Percentiles rank a stretch among this genome's conserved stretches.
These are phyloP conservation scores for Dipodomys merriami DNA, from an alignment of 2,113 vertebrate species.

Conservation along the genomic window DNA sequence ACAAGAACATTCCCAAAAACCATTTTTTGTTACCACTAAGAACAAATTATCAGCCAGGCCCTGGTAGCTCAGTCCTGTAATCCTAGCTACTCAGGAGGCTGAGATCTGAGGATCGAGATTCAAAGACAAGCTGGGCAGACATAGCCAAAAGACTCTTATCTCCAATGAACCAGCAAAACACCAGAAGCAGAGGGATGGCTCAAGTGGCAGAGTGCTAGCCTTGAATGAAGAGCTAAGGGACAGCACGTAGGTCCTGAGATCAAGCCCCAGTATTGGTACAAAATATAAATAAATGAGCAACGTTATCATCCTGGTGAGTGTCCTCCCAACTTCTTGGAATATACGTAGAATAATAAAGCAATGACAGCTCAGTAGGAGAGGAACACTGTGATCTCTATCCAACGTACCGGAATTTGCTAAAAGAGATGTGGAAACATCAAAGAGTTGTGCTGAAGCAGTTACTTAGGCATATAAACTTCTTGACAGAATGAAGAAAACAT, in stretches of 20 bases:
- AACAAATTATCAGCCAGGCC: background rate
- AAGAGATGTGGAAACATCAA: background rate
- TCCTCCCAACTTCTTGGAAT: background rate
- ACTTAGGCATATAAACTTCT: background rate
- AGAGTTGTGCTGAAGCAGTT: background rate
- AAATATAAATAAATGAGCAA: background rate
- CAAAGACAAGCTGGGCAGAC: no score
- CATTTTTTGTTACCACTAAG: background rate
- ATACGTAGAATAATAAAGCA: background rate
- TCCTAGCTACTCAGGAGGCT: no score
- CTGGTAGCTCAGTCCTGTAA: no score
- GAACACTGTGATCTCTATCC: background rate
- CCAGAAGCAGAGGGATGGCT: no score
- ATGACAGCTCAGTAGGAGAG: slow-evolving; percentile 9
- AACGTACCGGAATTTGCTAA: background rate
- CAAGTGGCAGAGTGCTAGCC: no score
- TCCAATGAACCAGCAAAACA: no score
- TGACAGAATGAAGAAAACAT: background rate
- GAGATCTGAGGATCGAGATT: no score
- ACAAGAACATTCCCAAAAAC: background rate
- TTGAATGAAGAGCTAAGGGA: no score
- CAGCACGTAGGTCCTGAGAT: no score
- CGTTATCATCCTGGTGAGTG: background rate
- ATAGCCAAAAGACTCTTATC: no score
- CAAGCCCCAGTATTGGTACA: no score